Conservation (phyloP, 2,797 vertebrate genomes). For the Serranus cabrilla region DNA sequence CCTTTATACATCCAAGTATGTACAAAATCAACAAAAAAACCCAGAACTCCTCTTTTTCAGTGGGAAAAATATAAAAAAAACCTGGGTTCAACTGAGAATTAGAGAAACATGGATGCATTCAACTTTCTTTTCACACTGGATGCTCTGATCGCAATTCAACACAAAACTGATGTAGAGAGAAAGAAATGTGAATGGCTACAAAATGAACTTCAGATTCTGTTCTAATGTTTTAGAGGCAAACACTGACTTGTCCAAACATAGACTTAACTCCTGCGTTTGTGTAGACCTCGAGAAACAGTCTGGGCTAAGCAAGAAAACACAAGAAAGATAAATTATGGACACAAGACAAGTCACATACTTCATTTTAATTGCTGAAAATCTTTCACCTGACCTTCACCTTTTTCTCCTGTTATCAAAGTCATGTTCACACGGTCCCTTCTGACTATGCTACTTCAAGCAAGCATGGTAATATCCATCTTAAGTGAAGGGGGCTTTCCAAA, state of each 20-base stretch:
- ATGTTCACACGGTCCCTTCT: neutral
- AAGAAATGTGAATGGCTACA: neutral
- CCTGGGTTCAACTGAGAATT: neutral
- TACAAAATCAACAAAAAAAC: constrained; percentile 29
- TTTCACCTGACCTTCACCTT: neutral
- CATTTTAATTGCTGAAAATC: constrained; percentile 12
- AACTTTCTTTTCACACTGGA: constrained; percentile 4
- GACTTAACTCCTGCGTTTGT: constrained; percentile 1
- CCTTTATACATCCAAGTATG: constrained; percentile 43
- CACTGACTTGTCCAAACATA: neutral
- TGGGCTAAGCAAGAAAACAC: constrained; percentile 6
- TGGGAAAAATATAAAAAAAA: constrained; percentile 2
- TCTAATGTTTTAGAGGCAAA: constrained; percentile 31
- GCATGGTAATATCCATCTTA: neutral
- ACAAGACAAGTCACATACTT: neutral
- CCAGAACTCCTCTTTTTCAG: neutral
- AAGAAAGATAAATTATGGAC: neutral
- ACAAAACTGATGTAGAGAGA: constrained; percentile 23
- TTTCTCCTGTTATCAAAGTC: neutral
- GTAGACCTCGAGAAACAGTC: constrained; percentile 18
- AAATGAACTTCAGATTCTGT: constrained; percentile 13
- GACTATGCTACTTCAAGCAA: constrained; percentile 4
- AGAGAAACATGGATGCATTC: constrained; percentile 1
- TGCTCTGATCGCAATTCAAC: constrained; percentile 5
- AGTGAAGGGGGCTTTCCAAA: neutral